Evolutionary conservation across 2,888 invertebrate species (phyloP).

Genomic region (Crepidodera aurea): DNA sequence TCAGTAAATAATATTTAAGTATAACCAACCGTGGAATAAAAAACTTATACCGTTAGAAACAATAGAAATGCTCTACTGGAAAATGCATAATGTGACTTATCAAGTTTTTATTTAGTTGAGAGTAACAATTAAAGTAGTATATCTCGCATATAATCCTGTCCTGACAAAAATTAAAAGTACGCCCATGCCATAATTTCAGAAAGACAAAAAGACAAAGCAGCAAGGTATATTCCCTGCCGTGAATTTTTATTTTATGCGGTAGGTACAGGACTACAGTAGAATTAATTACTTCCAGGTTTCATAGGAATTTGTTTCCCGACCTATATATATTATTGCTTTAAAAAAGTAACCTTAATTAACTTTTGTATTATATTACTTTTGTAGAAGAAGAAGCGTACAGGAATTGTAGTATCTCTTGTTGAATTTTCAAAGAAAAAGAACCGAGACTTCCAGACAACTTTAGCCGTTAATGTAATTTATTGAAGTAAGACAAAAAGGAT

Average conservation of each 20-base stretch:
- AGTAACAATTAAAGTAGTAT: too few relatives aligned
- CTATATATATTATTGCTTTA: conserved; percentile 34
- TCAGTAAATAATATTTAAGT: too few relatives aligned
- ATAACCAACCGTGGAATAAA: too few relatives aligned
- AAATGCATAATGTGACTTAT: too few relatives aligned
- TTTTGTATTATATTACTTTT: conserved; percentile 36
- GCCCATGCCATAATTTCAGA: background rate
- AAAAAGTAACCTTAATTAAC: conserved; percentile 38
- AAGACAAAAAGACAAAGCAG: conserved; percentile 1
- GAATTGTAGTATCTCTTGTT: conserved; percentile 33
- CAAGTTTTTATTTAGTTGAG: too few relatives aligned
- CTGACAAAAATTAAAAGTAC: background rate
- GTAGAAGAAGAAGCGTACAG: conserved; percentile 25
- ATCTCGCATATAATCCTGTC: too few relatives aligned
- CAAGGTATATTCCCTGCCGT: conserved; percentile 12
- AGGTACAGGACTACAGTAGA: conserved; percentile 4
- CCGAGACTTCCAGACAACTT: conserved; percentile 31
- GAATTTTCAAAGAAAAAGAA: conserved; percentile 31
- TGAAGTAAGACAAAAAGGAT: conserved; percentile 30
- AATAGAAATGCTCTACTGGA: too few relatives aligned
- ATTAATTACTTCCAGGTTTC: conserved; percentile 39
- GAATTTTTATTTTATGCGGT: conserved; percentile 23
- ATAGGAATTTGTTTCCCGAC: conserved; percentile 29
- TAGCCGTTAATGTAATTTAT: conserved; percentile 34
- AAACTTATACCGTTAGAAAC: too few relatives aligned